phyloP scores from a whole-genome alignment of 2,113 vertebrate species.

The Dipodomys spectabilis region DNA sequence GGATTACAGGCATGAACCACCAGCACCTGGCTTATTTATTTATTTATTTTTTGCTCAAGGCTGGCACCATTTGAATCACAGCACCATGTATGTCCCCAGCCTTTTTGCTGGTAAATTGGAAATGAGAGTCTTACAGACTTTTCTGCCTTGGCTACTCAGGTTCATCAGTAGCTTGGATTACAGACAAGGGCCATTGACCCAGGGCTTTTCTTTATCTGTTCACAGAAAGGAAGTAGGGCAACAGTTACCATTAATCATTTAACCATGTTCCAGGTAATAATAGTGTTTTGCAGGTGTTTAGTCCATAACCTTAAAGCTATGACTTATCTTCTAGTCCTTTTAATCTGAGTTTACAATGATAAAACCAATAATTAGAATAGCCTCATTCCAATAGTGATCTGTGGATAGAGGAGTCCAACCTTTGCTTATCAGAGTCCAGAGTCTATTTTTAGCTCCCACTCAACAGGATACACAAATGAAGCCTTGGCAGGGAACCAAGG shows the following conservation, averaged over 20 bases:
- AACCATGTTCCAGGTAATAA: not conserved
- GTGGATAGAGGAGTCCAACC: not conserved
- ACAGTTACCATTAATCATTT: not conserved
- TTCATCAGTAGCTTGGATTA: no score
- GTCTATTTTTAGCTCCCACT: not conserved
- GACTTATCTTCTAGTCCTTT: not conserved
- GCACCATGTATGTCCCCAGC: no score
- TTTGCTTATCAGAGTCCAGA: not conserved
- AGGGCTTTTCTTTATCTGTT: not conserved
- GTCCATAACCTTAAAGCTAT: not conserved
- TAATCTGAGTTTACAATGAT: not conserved
- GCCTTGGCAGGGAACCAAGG: not conserved
- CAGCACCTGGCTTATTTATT: no score
- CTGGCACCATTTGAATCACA: no score
- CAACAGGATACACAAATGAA: not conserved
- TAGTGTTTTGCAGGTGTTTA: not conserved
- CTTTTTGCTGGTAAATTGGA: no score
- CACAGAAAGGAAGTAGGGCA: not conserved
- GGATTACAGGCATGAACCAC: no score
- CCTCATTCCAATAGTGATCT: not conserved
- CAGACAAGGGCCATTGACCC: no score
- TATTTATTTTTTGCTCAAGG: no score
- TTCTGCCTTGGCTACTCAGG: no score
- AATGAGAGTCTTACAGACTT: no score
- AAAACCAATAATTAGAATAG: not conserved